Evolutionary conservation across 1,140 invertebrate species (phyloP), one percentile per base, ranked within the genome.

Genomic region (Zaprionus ghesquierei): DNA sequence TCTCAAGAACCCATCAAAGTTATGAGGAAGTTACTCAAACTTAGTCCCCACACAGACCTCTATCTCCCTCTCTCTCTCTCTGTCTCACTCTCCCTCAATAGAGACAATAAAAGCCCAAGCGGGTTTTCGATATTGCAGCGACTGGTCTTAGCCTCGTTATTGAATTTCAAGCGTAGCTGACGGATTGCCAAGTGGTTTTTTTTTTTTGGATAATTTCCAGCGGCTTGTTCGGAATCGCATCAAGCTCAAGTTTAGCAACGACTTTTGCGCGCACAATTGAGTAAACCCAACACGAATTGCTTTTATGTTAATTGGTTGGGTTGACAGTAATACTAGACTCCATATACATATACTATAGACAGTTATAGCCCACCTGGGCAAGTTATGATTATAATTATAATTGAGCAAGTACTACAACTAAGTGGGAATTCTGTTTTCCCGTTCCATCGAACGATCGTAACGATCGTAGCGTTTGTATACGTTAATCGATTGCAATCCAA

Each of bases 111-210:
- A 41, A 41, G 15, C 6, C 35, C 2, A 41, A 41, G 41, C 41
- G 10, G 22, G 20, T 29, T 29, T n/a, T 29, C 27, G 27, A 29
- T 29, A 29, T 22, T 22, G 41, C 20, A 46, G 41, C 41, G 4
- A 22, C 18, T 51, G 41, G 5, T 54, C 9, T 54, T 54, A 63
- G 75, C 82, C 82, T 86, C 72, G 82, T 87, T 87, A 86, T 86
- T 86, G 84, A 86, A 86, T 82, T 86, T 65, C 75, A 69, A 80
- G 77, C 64, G 25, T 38, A 71, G 56, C 70, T 29, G 31, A 50
- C 38, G 23, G 38, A 73, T 31, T 55, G 64, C 41, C 64, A 44
- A 55, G 27, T 33, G 18, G 6, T 5, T 23, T 18, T 29, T 5
- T 23, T 18, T 41, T 10, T 20, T 29, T 44, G 22, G 12, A 20